A percentile compares a stretch with the other conserved stretches of the same genome.
These are phyloP conservation scores for Pteromalus puparum DNA, from an alignment of 1,140 invertebrate species.

Conservation along the genomic window DNA sequence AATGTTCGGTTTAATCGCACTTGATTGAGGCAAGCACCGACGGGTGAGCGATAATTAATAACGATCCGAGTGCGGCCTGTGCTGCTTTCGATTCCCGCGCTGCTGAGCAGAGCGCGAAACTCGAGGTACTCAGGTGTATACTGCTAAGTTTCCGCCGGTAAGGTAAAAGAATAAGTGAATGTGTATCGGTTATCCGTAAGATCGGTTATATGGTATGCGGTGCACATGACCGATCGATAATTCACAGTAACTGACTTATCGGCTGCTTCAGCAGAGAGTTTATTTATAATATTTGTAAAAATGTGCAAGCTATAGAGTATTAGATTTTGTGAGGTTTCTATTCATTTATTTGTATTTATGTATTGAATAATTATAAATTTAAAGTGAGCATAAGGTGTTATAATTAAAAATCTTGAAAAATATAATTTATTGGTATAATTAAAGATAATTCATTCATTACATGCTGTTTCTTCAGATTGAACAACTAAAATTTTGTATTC, in stretches of 20 bases:
- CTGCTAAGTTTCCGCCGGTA: conserved; percentile 18
- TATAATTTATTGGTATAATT: too few relatives aligned
- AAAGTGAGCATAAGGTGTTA: too few relatives aligned
- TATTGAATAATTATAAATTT: too few relatives aligned
- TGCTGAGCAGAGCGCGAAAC: neutral
- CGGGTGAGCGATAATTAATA: neutral
- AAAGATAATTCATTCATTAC: too few relatives aligned
- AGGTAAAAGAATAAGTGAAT: conserved; percentile 10
- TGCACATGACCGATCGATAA: conserved; percentile 25
- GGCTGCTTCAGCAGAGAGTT: neutral
- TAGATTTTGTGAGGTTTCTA: too few relatives aligned
- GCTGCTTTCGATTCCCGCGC: conserved; percentile 6
- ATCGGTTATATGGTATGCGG: neutral
- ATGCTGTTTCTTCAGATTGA: too few relatives aligned
- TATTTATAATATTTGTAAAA: too few relatives aligned
- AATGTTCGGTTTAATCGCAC: neutral
- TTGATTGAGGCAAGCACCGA: neutral
- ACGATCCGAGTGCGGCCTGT: neutral
- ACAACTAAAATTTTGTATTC: too few relatives aligned
- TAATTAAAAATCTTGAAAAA: too few relatives aligned
- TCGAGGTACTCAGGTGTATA: neutral
- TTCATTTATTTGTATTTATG: too few relatives aligned
- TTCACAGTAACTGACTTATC: conserved; percentile 18
- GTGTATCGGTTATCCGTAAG: conserved; percentile 18
- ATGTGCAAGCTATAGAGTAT: too few relatives aligned